Conservation (phyloP, 2,888 invertebrate species). For the Chalcis sispes region DNA sequence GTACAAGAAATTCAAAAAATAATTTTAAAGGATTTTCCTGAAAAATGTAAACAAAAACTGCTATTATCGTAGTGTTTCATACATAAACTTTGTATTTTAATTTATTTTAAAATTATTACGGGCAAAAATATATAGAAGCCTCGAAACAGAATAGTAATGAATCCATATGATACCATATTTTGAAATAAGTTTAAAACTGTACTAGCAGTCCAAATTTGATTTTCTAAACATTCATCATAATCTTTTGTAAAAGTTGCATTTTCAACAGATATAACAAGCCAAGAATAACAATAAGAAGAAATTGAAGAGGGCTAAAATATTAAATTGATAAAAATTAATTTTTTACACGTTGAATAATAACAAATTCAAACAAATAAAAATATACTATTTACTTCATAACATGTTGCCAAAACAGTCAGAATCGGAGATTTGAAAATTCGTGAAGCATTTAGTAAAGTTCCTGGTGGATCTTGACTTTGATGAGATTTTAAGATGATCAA, state of each 20-base stretch:
- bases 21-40: slow-evolving; percentile 82
- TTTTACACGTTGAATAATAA: not conserved
- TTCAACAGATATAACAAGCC: slow-evolving; percentile 69
- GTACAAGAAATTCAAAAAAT: slow-evolving; percentile 80
- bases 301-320: slow-evolving; percentile 67
- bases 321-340: slow-evolving; percentile 5
- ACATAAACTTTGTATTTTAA: slow-evolving; percentile 9
- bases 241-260: slow-evolving; percentile 61
- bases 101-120: slow-evolving; percentile 71
- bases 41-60: slow-evolving; percentile 61
- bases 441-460: slow-evolving; percentile 80
- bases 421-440: slow-evolving; percentile 80
- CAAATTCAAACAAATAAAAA: slow-evolving; percentile 68
- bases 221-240: slow-evolving; percentile 66
- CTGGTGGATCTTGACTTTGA: slow-evolving; percentile 84
- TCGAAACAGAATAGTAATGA: slow-evolving; percentile 80
- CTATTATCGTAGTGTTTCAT: not conserved
- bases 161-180: slow-evolving; percentile 78
- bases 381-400: slow-evolving; percentile 82
- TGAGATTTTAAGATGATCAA: slow-evolving; percentile 82
- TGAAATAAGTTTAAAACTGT: slow-evolving; percentile 78
- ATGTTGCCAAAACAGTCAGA: slow-evolving; percentile 82
- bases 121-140: slow-evolving; percentile 85
- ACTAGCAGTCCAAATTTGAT: slow-evolving; percentile 69
- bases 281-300: slow-evolving; percentile 70